Conservation (phyloP, 2,113 vertebrate species). For the Oxygymnocypris stewartii region DNA sequence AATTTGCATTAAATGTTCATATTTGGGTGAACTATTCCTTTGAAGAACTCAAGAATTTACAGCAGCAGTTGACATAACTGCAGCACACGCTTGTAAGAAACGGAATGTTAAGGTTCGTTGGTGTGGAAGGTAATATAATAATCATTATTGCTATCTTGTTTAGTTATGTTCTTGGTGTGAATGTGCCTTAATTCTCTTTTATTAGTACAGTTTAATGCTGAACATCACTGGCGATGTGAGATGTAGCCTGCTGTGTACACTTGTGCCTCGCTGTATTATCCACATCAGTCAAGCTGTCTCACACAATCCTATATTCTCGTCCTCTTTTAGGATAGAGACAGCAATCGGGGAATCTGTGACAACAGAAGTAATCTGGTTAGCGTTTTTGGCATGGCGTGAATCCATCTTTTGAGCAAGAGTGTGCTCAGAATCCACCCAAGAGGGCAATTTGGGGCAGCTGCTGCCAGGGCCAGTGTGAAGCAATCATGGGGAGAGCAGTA, state of each 20-base stretch:
- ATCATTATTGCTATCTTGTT: neutral
- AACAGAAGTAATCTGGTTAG: slow-evolving; percentile 63
- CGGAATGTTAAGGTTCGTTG: neutral
- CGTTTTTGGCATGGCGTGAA: slow-evolving; percentile 53
- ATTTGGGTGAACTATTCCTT: neutral
- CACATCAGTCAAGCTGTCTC: slow-evolving; percentile 53
- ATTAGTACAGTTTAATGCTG: slow-evolving; percentile 47
- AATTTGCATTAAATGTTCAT: neutral
- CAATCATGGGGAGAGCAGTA: slow-evolving; percentile 61
- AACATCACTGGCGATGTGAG: slow-evolving; percentile 32
- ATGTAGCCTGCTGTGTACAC: neutral
- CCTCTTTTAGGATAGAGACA: slow-evolving; percentile 31
- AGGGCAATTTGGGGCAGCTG: slow-evolving; percentile 55
- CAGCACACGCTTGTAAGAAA: neutral
- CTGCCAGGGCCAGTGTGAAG: slow-evolving; percentile 53
- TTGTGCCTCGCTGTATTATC: slow-evolving; percentile 38
- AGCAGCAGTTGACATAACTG: neutral
- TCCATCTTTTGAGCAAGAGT: slow-evolving; percentile 53
- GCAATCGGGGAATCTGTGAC: slow-evolving; percentile 48
- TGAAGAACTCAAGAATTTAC: neutral
- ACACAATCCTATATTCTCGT: slow-evolving; percentile 32
- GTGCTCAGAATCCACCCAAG: slow-evolving; percentile 49
- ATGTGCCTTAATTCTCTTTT: slow-evolving; percentile 17
- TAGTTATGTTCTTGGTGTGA: neutral
- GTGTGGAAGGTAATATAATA: neutral